A percentile compares a stretch with the other conserved stretches of the same genome.
phyloP scores from a whole-genome alignment of 2,797 vertebrate genomes.

The Silurus lanzhouensis region DNA sequence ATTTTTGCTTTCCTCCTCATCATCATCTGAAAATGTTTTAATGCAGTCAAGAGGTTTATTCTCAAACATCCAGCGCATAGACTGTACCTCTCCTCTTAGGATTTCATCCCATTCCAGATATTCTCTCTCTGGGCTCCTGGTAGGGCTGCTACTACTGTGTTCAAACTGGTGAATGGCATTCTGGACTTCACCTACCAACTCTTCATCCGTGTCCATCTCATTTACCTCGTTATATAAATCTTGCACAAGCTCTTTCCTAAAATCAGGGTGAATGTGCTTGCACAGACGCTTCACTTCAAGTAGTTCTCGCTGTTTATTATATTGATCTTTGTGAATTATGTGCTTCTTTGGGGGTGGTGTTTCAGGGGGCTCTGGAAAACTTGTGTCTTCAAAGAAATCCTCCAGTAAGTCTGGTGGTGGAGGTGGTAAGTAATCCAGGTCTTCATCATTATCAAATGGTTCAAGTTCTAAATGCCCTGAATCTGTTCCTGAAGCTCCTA shows the following conservation, averaged over 20 bases:
- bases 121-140: slow-evolving; percentile 76
- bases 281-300: slow-evolving; percentile 84
- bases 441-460: slow-evolving; percentile 68
- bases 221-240: slow-evolving; percentile 77
- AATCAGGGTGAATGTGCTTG: slow-evolving; percentile 84
- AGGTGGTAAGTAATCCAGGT: slow-evolving; percentile 78
- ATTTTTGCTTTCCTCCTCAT: slow-evolving; percentile 67
- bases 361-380: slow-evolving; percentile 75
- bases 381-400: slow-evolving; percentile 70
- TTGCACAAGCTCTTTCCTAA: slow-evolving; percentile 84
- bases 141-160: slow-evolving; percentile 70
- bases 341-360: slow-evolving; percentile 62
- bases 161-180: slow-evolving; percentile 75
- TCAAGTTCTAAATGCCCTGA: slow-evolving; percentile 47
- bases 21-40: slow-evolving; percentile 73
- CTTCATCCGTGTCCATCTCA: slow-evolving; percentile 65
- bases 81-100: slow-evolving; percentile 83
- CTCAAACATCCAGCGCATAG: slow-evolving; percentile 87
- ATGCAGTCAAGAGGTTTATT: slow-evolving; percentile 84
- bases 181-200: slow-evolving; percentile 69
- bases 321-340: slow-evolving; percentile 73
- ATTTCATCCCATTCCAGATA: slow-evolving; percentile 83
- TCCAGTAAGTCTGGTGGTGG: slow-evolving; percentile 81
- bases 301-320: slow-evolving; percentile 80
- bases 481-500: slow-evolving; percentile 55